phyloP scores from a whole-genome alignment of 2,888 invertebrate genomes.

The Liopterus haemorrhoidalis region DNA sequence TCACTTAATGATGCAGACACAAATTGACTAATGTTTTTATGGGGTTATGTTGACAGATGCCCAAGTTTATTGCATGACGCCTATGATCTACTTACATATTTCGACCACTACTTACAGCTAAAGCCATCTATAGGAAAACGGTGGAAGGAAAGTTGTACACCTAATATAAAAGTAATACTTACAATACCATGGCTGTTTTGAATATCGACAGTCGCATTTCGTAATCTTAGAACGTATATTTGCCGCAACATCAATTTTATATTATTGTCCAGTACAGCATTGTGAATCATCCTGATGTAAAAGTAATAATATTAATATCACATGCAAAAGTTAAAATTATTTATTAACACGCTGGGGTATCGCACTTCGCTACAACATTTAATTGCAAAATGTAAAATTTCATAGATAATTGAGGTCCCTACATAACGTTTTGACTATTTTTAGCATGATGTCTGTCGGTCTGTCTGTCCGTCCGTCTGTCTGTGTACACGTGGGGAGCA shows the following conservation, averaged over 20 bases:
- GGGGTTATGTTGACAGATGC: too few species aligned
- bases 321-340: neutral
- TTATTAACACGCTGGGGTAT: neutral
- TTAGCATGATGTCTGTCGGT: too few species aligned
- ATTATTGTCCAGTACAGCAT: conserved; percentile 23
- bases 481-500: too few species aligned
- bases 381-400: conserved; percentile 1
- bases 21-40: too few species aligned
- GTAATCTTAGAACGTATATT: conserved; percentile 17
- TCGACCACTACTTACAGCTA: too few species aligned
- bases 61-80: too few species aligned
- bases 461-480: too few species aligned
- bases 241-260: conserved; percentile 17
- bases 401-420: neutral
- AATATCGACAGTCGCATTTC: conserved; percentile 14
- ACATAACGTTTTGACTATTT: too few species aligned
- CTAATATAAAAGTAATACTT: conserved; percentile 9
- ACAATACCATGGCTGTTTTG: conserved; percentile 20
- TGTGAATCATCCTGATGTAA: conserved; percentile 25
- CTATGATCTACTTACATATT: too few species aligned
- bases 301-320: neutral
- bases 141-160: too few species aligned
- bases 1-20: too few species aligned
- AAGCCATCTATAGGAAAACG: too few species aligned
- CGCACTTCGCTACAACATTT: neutral